Percentiles rank a stretch among this genome's conserved stretches.
Evolutionary conservation across 2,888 invertebrate species (phyloP).

Genomic region (Mechanitis mazaeus): DNA sequence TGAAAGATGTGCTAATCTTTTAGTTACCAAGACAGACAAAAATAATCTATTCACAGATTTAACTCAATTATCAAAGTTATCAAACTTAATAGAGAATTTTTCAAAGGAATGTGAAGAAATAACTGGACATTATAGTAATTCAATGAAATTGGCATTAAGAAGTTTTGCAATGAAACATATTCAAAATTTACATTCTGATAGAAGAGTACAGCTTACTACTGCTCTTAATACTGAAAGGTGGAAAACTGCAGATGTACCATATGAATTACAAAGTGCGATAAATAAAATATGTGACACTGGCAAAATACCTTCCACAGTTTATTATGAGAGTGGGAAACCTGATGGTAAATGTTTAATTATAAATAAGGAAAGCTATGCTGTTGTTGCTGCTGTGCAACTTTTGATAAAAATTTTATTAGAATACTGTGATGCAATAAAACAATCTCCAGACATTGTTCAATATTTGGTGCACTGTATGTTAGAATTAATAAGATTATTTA

Average conservation of each 20-base stretch:
- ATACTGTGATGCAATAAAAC: conserved; percentile 89
- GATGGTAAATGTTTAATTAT: conserved; percentile 78
- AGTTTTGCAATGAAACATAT: conserved; percentile 94
- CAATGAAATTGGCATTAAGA: conserved; percentile 88
- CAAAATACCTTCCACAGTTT: conserved; percentile 59
- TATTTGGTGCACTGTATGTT: conserved; percentile 89
- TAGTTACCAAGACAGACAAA: conserved; percentile 85
- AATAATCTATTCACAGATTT: conserved; percentile 82
- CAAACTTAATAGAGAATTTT: conserved; percentile 86
- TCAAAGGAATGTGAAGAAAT: conserved; percentile 84
- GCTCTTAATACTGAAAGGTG: conserved; percentile 94
- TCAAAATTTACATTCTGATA: conserved; percentile 91
- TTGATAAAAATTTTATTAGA: conserved; percentile 93
- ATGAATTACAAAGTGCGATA: conserved; percentile 91
- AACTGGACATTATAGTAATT: conserved; percentile 85
- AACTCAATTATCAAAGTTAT: conserved; percentile 85
- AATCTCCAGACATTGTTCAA: conserved; percentile 86
- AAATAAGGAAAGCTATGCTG: conserved; percentile 83
- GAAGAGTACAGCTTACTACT: conserved; percentile 88
- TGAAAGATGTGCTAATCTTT: conserved; percentile 92
- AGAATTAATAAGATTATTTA: conserved; percentile 92
- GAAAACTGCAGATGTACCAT: conserved; percentile 94
- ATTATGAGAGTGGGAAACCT: conserved; percentile 57
- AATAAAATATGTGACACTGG: conserved; percentile 79
- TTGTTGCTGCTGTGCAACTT: conserved; percentile 89